phyloP scores from a whole-genome alignment of 2,113 vertebrate species.

The Erythrocebus patas region DNA sequence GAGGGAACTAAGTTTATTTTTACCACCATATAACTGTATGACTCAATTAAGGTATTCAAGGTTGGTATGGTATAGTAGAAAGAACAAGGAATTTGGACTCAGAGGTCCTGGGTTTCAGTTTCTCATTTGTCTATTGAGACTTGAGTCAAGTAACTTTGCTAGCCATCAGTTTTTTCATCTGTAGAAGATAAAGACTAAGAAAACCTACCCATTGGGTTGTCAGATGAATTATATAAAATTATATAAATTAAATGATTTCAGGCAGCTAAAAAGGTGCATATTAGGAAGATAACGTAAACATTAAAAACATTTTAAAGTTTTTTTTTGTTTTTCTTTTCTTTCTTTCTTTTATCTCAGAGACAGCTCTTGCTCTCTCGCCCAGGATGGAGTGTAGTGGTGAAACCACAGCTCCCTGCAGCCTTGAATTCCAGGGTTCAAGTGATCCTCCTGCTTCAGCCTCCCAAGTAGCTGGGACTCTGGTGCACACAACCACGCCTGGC shows the following conservation, averaged over 20 bases:
- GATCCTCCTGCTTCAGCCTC: too few relatives aligned
- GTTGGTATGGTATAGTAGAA: not conserved
- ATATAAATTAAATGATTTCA: not conserved
- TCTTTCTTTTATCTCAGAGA: too few relatives aligned
- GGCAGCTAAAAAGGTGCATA: not conserved
- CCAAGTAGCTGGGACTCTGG: too few relatives aligned
- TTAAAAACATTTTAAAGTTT: not conserved
- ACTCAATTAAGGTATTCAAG: not conserved
- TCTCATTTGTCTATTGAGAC: not conserved
- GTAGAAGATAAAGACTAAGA: slow-evolving; percentile 3
- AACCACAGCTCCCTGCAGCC: too few relatives aligned
- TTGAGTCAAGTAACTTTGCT: not conserved
- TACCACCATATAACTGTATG: not conserved
- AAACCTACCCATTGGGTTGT: not conserved
- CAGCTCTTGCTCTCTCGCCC: too few relatives aligned
- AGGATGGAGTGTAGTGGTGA: too few relatives aligned
- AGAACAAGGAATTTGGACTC: slow-evolving; percentile 4
- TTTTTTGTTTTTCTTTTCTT: too few relatives aligned
- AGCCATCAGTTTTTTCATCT: not conserved
- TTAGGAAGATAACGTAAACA: slow-evolving; percentile 3
- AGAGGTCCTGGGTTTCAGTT: not conserved
- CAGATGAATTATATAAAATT: not conserved
- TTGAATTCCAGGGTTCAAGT: too few relatives aligned
- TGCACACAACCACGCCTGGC: too few relatives aligned
- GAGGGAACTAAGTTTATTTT: slow-evolving; percentile 1